These are phyloP conservation scores for Okapia johnstoni DNA, from an alignment of 2,113 vertebrate genomes.

Conservation along the genomic window DNA sequence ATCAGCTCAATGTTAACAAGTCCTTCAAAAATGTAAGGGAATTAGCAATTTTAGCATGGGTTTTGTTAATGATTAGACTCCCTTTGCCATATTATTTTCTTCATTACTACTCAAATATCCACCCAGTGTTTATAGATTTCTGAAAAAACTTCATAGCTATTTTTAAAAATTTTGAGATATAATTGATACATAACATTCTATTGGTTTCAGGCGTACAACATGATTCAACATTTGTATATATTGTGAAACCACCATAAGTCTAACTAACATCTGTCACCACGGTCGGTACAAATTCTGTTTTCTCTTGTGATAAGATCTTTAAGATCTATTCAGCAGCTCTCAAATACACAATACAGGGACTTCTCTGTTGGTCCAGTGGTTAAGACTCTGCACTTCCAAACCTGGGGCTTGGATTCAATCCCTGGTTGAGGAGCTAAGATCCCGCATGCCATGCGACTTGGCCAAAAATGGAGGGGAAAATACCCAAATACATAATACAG, in stretches of 20 bases:
- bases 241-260: background rate
- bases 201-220: background rate
- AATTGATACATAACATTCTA: background rate
- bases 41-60: background rate
- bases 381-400: background rate
- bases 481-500: background rate
- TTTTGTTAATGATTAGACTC: background rate
- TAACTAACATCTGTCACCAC: background rate
- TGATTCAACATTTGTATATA: background rate
- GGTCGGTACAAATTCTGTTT: no score
- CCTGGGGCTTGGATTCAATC: background rate
- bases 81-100: background rate
- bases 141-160: background rate
- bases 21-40: background rate
- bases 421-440: background rate
- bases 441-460: rapidly evolving
- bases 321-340: background rate
- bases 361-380: background rate
- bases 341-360: background rate
- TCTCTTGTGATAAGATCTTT: background rate
- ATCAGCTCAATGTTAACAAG: background rate
- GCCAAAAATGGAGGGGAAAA: background rate
- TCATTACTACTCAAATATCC: background rate
- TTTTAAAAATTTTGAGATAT: background rate
- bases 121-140: background rate